phyloP scores from a whole-genome alignment of 2,797 vertebrate genomes.

The Falco peregrinus region DNA sequence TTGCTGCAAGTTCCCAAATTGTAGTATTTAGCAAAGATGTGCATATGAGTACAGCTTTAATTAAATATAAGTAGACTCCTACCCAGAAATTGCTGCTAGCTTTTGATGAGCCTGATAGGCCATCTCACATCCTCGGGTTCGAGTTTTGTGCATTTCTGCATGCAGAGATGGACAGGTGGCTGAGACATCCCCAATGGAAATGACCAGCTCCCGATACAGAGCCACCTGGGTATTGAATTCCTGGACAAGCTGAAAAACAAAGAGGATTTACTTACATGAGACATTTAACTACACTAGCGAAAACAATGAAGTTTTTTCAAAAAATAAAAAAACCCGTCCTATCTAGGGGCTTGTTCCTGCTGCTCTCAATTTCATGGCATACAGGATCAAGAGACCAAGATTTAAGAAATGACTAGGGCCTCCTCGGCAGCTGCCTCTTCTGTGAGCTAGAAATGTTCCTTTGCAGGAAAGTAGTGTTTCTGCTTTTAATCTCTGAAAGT shows the following conservation, averaged over 20 bases:
- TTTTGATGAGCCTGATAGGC: slow-evolving; percentile 93
- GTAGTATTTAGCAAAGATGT: neutral
- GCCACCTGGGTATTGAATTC: slow-evolving; percentile 99
- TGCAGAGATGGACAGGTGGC: slow-evolving; percentile 89
- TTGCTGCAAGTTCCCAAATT: neutral
- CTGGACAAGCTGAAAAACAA: slow-evolving; percentile 91
- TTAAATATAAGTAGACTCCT: slow-evolving; percentile 61
- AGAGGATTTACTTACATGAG: slow-evolving; percentile 6
- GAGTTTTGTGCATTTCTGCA: slow-evolving; percentile 91
- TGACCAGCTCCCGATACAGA: slow-evolving; percentile 94
- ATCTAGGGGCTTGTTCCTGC: neutral
- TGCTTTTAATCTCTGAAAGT: slow-evolving; percentile 1
- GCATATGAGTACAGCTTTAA: neutral
- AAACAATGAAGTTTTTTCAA: neutral
- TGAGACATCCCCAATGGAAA: slow-evolving; percentile 95
- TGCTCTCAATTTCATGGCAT: neutral
- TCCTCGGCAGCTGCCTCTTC: neutral
- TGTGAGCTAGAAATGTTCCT: neutral
- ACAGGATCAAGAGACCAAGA: neutral
- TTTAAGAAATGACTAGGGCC: neutral
- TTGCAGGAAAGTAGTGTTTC: neutral
- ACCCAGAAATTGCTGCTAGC: slow-evolving; percentile 95
- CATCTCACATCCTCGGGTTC: slow-evolving; percentile 94
- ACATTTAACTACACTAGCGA: neutral
- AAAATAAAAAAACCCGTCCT: neutral